Conservation (phyloP, 1,140 invertebrate species). For the Drosophila bocki region DNA sequence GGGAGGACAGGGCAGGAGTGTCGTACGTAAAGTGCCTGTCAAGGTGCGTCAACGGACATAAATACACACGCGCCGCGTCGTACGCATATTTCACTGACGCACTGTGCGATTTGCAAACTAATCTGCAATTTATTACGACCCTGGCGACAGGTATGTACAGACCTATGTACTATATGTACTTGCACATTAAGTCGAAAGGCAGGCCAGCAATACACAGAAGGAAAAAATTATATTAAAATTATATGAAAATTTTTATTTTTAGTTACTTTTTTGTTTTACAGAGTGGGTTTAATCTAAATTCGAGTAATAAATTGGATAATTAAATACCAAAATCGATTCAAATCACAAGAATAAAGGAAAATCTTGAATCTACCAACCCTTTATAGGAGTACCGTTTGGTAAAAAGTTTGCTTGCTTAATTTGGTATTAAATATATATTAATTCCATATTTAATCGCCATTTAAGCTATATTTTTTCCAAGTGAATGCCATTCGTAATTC, state of each 20-base stretch:
- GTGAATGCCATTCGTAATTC: conserved; percentile 7
- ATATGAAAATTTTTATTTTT: neutral
- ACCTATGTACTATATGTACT: conserved; percentile 23
- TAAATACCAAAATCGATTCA: neutral
- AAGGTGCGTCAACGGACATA: conserved; percentile 37
- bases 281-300: neutral
- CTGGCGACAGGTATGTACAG: conserved; percentile 67
- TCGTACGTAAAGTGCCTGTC: conserved; percentile 48
- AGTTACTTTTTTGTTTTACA: too few relatives aligned
- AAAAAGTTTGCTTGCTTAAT: too few relatives aligned
- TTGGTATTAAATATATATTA: too few relatives aligned
- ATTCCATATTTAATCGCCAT: too few relatives aligned
- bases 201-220: conserved; percentile 2
- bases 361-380: too few relatives aligned
- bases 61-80: conserved; percentile 13
- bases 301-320: too few relatives aligned
- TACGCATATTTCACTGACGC: conserved; percentile 64
- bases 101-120: conserved; percentile 76
- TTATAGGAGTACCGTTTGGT: too few relatives aligned
- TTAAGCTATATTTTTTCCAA: neutral
- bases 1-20: neutral
- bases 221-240: neutral
- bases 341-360: too few relatives aligned
- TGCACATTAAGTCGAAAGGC: neutral
- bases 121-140: conserved; percentile 76